Evolutionary conservation across 2,888 invertebrate genomes (phyloP).

Genomic region (Eupithecia subfuscata): DNA sequence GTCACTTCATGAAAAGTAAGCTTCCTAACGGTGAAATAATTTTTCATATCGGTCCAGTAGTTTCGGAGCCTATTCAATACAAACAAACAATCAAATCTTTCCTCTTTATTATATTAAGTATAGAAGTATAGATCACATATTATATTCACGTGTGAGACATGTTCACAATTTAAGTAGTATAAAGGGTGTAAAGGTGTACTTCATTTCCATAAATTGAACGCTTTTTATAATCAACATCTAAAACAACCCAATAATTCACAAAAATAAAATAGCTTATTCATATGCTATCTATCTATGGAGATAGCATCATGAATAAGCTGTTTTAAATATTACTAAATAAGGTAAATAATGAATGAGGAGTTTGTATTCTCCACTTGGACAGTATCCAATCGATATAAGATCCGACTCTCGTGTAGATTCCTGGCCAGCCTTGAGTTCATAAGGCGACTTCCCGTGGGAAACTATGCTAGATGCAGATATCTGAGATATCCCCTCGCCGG

Average conservation of each 20-base stretch:
- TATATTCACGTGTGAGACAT: not conserved
- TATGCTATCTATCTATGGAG: no score
- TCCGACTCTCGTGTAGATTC: slow-evolving; percentile 87
- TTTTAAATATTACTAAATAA: no score
- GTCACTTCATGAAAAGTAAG: no score
- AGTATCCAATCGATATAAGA: slow-evolving; percentile 88
- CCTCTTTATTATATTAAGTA: no score
- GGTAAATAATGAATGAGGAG: no score
- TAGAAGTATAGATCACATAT: no score
- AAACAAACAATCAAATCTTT: no score
- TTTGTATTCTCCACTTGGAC: slow-evolving; percentile 76
- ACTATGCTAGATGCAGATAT: slow-evolving; percentile 85
- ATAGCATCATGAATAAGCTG: no score
- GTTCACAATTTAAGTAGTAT: not conserved
- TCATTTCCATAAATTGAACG: not conserved
- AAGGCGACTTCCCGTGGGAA: slow-evolving; percentile 75
- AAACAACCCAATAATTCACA: not conserved
- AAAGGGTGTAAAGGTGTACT: no score
- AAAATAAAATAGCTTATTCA: not conserved
- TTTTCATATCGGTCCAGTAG: no score
- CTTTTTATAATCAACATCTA: not conserved
- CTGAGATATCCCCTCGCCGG: slow-evolving; percentile 73
- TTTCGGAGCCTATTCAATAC: no score
- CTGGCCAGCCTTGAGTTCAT: slow-evolving; percentile 85
- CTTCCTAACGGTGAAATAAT: no score